Base-by-base conservation (phyloP, 2,888 invertebrate species). In the Amphipoea lucens region DNA sequence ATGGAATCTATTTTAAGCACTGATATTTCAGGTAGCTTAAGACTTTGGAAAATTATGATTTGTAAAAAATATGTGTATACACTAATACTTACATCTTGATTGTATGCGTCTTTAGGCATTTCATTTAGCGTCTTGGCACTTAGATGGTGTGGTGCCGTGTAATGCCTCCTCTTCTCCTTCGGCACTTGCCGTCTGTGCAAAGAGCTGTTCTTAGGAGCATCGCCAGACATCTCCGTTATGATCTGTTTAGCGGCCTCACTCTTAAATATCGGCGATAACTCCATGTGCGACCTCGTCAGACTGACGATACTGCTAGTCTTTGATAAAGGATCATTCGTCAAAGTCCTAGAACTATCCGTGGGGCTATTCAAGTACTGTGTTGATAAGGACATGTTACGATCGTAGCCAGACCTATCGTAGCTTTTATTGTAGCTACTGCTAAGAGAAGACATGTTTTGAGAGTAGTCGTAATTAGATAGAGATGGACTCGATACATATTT, bases 201-300 rank as follows among this genome's bases (percentile, higher is more conserved):
- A 20, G 97, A 97, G 0, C 97, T 97, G 60, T 97, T 97, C 90
- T 97, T 97, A 42, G 97, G 97, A 69, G 95, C 95, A 91, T 97
- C 95, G 57, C 97, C 97, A 0, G 97, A 97, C 97, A 98, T 98
- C 95, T 98, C 98, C 85, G 98, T 98, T 85, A 98, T 98, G 74
- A 99, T 99, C 95, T 98, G 98, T 83, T 98, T 97, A 1, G 99
- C 98, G 2, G 98, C 98, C 93, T 98, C 98, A 92, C 98, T 98
- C 92, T 98, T 98, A 94, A 98, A 99, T 76, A 98, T 98, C 0
- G 98, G 98, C 45, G 98, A 98, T 86, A 98, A 93, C 90, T 98
- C 97, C 90, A 97, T 96, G 79, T 96, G 94, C 4, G 96, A 96
- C 82, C 96, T 91, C 6, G 95, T 96, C 85, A 97, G 87, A 84